A percentile compares a stretch with the other conserved stretches of the same genome.
Evolutionary conservation across 2,113 vertebrate species (phyloP).

Genomic region (Callocephalon fimbriatum): DNA sequence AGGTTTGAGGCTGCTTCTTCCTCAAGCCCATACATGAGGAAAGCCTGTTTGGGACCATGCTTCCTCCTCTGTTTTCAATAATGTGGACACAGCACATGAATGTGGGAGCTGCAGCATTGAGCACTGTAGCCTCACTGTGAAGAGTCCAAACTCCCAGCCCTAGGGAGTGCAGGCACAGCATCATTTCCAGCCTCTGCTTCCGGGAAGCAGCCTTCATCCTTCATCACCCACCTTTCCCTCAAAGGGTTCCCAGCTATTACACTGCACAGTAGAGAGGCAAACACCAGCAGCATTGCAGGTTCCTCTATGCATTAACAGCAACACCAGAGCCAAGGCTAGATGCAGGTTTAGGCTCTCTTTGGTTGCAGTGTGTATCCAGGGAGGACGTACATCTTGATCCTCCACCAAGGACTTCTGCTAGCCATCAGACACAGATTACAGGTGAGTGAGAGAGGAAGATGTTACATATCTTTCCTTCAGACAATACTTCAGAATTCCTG

Average conservation of each 20-base stretch:
- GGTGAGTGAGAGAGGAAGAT: not conserved
- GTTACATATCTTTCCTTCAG: not conserved
- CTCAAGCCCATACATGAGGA: not conserved
- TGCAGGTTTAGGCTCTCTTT: not conserved
- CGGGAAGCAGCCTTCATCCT: not conserved
- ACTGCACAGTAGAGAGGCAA: not conserved
- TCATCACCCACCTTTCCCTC: not conserved
- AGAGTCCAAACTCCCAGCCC: not conserved
- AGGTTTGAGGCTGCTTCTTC: not conserved
- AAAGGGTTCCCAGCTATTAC: not conserved
- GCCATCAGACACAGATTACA: not conserved
- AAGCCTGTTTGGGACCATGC: not conserved
- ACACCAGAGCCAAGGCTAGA: not conserved
- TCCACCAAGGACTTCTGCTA: not conserved
- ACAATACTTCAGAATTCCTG: not conserved
- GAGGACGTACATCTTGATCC: not conserved
- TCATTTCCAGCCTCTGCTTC: not conserved
- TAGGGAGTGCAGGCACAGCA: not conserved
- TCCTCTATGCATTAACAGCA: not conserved
- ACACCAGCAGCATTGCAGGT: not conserved
- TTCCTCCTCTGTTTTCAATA: not conserved
- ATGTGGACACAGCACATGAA: not conserved
- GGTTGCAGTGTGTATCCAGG: not conserved
- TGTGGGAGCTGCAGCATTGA: not conserved
- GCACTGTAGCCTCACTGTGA: not conserved